Conservation (phyloP, 1,140 invertebrate species). For the Zaprionus africanus region DNA sequence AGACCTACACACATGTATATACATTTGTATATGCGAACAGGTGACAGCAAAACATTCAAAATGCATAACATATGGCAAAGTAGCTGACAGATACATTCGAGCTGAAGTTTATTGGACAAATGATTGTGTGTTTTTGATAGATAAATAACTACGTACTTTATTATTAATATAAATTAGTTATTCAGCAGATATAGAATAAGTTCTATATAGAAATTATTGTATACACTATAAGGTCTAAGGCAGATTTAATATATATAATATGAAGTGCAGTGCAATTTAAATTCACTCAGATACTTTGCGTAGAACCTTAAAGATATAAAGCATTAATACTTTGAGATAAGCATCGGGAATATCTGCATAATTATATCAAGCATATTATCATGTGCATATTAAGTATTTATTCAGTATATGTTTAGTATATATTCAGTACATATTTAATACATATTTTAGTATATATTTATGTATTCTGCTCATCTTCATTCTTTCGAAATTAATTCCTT, state of each 20-base stretch:
- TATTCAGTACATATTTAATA: background rate
- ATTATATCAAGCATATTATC: background rate
- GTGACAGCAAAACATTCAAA: slow-evolving; percentile 29
- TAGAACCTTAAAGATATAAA: background rate
- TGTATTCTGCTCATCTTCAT: background rate
- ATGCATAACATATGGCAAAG: background rate
- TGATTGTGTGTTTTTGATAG: background rate
- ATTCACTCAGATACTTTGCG: background rate
- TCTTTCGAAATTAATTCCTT: background rate
- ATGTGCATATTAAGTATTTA: background rate
- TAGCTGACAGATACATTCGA: background rate
- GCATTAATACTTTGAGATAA: background rate
- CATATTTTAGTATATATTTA: background rate
- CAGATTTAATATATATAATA: background rate
- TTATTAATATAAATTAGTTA: too few relatives aligned
- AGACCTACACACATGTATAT: slow-evolving; percentile 6
- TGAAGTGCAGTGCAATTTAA: background rate
- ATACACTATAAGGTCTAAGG: too few relatives aligned
- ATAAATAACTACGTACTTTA: background rate
- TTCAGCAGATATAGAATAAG: too few relatives aligned
- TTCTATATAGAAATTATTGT: too few relatives aligned
- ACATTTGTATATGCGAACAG: slow-evolving; percentile 43
- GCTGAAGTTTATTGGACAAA: background rate
- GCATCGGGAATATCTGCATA: background rate
- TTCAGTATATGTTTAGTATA: background rate